These are phyloP conservation scores for Tauraco hartlaubi DNA, from an alignment of 2,797 vertebrate species.

Conservation along the genomic window DNA sequence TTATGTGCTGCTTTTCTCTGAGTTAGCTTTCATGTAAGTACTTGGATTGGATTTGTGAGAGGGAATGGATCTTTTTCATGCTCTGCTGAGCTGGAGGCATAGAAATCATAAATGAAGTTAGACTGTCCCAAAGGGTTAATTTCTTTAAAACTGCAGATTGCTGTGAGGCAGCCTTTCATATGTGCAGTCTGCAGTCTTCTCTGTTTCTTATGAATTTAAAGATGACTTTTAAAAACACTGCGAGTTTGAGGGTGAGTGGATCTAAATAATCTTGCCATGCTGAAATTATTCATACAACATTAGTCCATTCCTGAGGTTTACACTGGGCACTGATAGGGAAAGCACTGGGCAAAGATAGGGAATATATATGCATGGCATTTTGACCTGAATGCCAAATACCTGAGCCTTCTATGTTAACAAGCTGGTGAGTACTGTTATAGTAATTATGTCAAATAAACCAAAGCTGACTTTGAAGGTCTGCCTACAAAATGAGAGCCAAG, in stretches of 20 bases:
- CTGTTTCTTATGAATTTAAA: not conserved
- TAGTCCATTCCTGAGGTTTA: not conserved
- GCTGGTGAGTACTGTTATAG: not conserved
- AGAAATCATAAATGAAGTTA: not conserved
- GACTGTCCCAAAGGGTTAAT: not conserved
- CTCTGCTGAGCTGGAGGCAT: not conserved
- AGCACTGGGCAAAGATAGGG: not conserved
- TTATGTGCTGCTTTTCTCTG: not conserved
- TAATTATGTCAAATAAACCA: conserved; percentile 28
- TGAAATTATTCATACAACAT: conserved; percentile 44
- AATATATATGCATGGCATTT: not conserved
- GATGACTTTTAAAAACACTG: not conserved
- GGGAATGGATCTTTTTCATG: not conserved
- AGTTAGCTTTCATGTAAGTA: not conserved
- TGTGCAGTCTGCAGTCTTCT: not conserved
- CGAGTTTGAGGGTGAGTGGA: not conserved
- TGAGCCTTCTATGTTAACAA: conserved; percentile 1
- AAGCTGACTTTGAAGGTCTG: conserved; percentile 17
- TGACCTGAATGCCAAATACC: conserved; percentile 29
- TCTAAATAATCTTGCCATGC: conserved; percentile 1
- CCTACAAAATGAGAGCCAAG: conserved; percentile 4
- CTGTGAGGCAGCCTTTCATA: not conserved
- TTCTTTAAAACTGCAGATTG: not conserved
- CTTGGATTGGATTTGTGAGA: not conserved
- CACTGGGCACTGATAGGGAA: not conserved